Evolutionary conservation across 2,113 vertebrate genomes (phyloP).

Genomic region (Syrmaticus mikado): DNA sequence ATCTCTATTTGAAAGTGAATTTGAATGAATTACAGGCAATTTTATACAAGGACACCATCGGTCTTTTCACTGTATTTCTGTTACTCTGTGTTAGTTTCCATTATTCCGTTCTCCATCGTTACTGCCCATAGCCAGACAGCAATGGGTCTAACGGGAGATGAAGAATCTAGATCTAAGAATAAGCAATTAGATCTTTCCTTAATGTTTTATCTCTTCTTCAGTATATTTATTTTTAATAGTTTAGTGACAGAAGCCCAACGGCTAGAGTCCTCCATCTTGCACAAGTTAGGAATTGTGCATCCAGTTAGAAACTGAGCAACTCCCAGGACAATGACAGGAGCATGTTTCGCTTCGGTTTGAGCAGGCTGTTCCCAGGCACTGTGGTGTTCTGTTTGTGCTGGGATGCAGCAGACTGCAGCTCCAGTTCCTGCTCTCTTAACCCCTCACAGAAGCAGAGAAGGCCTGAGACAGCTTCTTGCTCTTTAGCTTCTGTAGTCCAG

Average conservation of each 20-base stretch:
- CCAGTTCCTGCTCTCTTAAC: neutral
- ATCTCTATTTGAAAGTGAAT: neutral
- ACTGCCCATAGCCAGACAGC: neutral
- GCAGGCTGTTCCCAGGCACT: neutral
- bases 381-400: neutral
- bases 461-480: neutral
- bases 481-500: neutral
- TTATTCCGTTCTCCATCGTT: neutral
- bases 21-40: neutral
- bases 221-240: slow-evolving; percentile 47
- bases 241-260: slow-evolving; percentile 14
- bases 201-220: slow-evolving; percentile 1
- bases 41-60: neutral
- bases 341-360: neutral
- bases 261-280: neutral
- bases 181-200: slow-evolving; percentile 24
- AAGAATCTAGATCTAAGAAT: neutral
- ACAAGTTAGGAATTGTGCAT: neutral
- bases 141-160: neutral
- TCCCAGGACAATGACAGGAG: neutral
- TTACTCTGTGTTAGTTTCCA: neutral
- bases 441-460: neutral
- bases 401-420: neutral
- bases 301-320: slow-evolving; percentile 22
- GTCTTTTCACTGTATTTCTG: neutral